Base-by-base conservation (phyloP, 2,888 invertebrate species). In the Linnaemya tessellans region DNA sequence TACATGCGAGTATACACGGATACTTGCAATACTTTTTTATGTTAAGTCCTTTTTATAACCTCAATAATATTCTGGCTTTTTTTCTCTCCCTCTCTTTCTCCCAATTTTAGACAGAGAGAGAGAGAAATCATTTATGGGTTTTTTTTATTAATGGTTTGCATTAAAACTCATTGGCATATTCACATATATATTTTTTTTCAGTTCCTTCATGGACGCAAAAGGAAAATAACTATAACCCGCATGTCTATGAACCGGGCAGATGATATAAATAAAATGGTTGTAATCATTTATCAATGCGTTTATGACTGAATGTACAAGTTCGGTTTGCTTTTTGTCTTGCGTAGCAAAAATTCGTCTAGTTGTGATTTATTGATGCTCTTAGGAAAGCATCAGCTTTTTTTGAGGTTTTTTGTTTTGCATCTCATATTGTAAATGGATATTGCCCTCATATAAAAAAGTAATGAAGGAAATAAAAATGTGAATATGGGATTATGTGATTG, bases 121-220 rank as follows among this genome's bases (percentile, higher is more conserved):
- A 41, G 41, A 9, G 41, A 41, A 65, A 56, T 54, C 22, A 35
- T 64, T 62, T 41, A 43, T 46, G 41, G 11, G 13, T 64, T 22
- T 73, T 71, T 54, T 60, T 62, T 41, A 51, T 41, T 38, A 60
- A 60, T 60, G 58, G 73, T 67, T 58, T 67, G 73, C 71, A 80
- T 65, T 49, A 56, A 73, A 64, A 64, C 73, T 73, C 73, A 80
- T 80, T 80, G 80, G 80, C 65, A 80, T 73, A 60, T 80, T 80
- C 65, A 64, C 49, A 80, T 80, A 62, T 62, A n/a, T n/a, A n/a
- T n/a, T n/a, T 56, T 67, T 60, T 56, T 78, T 68, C 35, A 49
- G 25, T 68, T 46, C 43, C 25, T 67, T 64, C 30, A 77, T 35
- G 71, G 43, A 11, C 62, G n/a, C 9, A 30, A 58, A 62, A 25